Base-by-base conservation (phyloP, 2,113 vertebrate species). In the Hiodon tergisus region DNA sequence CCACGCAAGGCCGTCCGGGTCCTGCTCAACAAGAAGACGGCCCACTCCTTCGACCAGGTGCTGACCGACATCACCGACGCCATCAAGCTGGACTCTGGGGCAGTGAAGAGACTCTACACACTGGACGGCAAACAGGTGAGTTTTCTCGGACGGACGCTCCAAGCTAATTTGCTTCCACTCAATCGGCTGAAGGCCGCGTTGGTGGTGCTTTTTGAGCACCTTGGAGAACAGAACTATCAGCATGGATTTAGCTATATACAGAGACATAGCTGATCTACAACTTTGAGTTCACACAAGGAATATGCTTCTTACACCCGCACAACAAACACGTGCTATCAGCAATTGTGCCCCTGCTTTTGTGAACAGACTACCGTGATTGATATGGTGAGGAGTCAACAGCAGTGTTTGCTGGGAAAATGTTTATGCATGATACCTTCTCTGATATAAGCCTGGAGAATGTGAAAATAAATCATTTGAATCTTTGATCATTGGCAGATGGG, bases 21-120 rank as follows among this genome's bases (percentile, higher is more conserved):
- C 67, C 94, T 99, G 71, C 93, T 99, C 78, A 99, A 99, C 77
- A 98, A 97, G 88, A 99, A 99, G 89, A 99, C 97, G 0, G 97
- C 96, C 0, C 97, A 99, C 87, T 98, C 96, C 81, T 97, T 98
- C 0, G 97, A 98, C 6, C 97, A 99, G 83, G 97, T 99, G 81
- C 87, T 99, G 82, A 96, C 94, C 0, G 97, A 99, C 83, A 98
- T 99, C 90, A 98, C 97, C 0, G 95, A 98, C 53, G 96, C 97
- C 74, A 96, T 99, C 91, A 98, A 99, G 83, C 83, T 99, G 86
- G 97, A 99, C 88, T 97, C 96, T 0, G 97, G 97, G 5, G 91
- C 94, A 60, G 96, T 98, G 78, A 98, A 94, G 89, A 94, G 94
- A 81, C 92, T 99, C 69, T 98, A 94, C 83, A 98, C 97, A 0